These are phyloP conservation scores for Tortrix viridana DNA, from an alignment of 2,888 invertebrate genomes.

Conservation along the genomic window DNA sequence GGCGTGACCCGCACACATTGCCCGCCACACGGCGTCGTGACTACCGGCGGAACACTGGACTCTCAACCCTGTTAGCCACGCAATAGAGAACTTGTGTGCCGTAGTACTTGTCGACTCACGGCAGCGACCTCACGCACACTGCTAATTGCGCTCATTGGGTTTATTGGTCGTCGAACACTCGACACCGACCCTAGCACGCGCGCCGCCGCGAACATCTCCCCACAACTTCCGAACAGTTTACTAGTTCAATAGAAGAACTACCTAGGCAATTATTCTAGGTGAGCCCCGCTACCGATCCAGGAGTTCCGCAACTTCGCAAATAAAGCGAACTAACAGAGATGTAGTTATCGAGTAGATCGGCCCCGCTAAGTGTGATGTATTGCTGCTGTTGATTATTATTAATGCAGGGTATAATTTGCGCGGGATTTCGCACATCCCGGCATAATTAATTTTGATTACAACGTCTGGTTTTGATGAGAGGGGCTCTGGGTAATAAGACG, in stretches of 20 bases:
- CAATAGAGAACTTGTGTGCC: neutral
- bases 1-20: slow-evolving; percentile 28
- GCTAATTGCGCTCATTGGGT: slow-evolving; percentile 32
- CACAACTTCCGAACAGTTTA: neutral
- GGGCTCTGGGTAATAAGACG: neutral
- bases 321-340: slow-evolving; percentile 23
- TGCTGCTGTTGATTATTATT: slow-evolving; percentile 20
- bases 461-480: slow-evolving; percentile 10
- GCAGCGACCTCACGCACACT: slow-evolving; percentile 23
- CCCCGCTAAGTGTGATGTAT: slow-evolving; percentile 27
- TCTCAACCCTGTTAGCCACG: neutral
- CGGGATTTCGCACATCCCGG: slow-evolving; percentile 16
- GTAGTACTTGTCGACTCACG: neutral
- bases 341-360: slow-evolving; percentile 23
- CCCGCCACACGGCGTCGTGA: neutral
- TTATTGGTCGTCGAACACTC: slow-evolving; percentile 25
- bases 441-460: slow-evolving; percentile 32
- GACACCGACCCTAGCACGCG: slow-evolving; percentile 14
- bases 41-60: neutral
- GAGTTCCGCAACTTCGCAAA: slow-evolving; percentile 22
- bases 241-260: neutral
- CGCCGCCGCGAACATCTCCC: neutral
- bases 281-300: neutral
- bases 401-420: slow-evolving; percentile 24
- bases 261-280: slow-evolving; percentile 9